Evolutionary conservation across 2,113 vertebrate genomes (phyloP), one percentile per base, ranked within the genome.

Genomic region (Dolichallabes microphthalmus): DNA sequence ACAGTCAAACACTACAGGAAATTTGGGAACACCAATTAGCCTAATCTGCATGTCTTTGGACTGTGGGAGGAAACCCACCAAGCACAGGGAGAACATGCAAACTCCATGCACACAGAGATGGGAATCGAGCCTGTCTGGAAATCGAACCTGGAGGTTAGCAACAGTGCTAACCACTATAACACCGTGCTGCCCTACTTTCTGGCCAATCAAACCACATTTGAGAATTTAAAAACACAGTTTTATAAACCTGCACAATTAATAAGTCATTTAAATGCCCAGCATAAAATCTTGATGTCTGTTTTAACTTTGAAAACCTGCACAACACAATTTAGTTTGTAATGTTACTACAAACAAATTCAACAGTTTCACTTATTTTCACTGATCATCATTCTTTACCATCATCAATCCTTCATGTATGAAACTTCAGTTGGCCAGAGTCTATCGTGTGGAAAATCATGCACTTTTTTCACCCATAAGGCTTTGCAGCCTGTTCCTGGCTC

Each of bases 401-500:
- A 32, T 0, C 32, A 66, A 12, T n/a, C 50, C 60, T 68, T 83
- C 75, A 80, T 80, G 87, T 76, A 78, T 78, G 75, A 83, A 68
- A 13, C 22, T 64, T 57, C 71, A 83, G 82, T 83, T 39, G 27
- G 74, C 64, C 80, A 39, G 78, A 73, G 60, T 83, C 55, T 52
- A 86, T 88, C 82, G 74, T 81, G 69, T 50, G 69, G 30, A 84
- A 84, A 86, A 25, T 17, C 66, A 27, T 30, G 19, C 12, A 15
- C n/a, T 55, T 39, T n/a, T 60, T 85, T 71, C 77, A 20, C 84
- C 77, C 77, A 73, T 63, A 35, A 84, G 73, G 69, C 71, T 86
- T 88, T 85, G 75, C 45, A 64, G 64, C 22, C n/a, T 50, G 50
- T 20, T 83, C 61, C 57, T 76, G 58, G 63, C 63, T 63, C 57